phyloP scores from a whole-genome alignment of 2,113 vertebrate genomes.

The Oreochromis tanganicae region DNA sequence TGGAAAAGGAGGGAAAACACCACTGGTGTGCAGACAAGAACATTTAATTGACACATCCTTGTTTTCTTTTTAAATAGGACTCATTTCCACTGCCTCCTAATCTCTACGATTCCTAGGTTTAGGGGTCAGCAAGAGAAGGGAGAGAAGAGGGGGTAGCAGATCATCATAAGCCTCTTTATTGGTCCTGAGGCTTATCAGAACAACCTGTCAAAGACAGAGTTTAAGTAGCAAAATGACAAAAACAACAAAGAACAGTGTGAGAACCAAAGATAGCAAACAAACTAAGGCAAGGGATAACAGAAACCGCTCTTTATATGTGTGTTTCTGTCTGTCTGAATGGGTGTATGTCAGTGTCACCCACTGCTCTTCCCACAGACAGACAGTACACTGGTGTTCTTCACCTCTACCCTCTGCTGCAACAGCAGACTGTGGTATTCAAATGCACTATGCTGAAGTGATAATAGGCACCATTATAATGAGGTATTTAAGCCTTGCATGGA shows the following conservation, averaged over 20 bases:
- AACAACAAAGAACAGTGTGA: not conserved
- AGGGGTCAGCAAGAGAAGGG: not conserved
- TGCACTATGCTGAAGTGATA: not conserved
- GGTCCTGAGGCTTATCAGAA: not conserved
- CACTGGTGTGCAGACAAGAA: not conserved
- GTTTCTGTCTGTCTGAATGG: not conserved
- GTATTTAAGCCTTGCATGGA: not conserved
- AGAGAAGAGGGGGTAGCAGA: not conserved
- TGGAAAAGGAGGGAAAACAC: not conserved
- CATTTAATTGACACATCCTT: not conserved
- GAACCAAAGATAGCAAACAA: not conserved
- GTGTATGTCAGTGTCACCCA: not conserved
- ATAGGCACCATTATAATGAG: not conserved
- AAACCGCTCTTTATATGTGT: not conserved
- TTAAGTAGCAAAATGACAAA: not conserved
- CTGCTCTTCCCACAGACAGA: not conserved
- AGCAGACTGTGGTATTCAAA: constrained; percentile 16
- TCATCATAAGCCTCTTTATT: not conserved
- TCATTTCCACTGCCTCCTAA: not conserved
- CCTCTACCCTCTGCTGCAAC: not conserved
- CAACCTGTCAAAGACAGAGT: not conserved
- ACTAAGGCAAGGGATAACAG: not conserved
- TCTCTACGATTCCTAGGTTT: not conserved
- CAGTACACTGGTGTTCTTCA: not conserved
- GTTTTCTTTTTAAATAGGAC: not conserved